Evolutionary conservation across 2,797 vertebrate genomes (phyloP).

Genomic region (Crocodylus rhombifer): DNA sequence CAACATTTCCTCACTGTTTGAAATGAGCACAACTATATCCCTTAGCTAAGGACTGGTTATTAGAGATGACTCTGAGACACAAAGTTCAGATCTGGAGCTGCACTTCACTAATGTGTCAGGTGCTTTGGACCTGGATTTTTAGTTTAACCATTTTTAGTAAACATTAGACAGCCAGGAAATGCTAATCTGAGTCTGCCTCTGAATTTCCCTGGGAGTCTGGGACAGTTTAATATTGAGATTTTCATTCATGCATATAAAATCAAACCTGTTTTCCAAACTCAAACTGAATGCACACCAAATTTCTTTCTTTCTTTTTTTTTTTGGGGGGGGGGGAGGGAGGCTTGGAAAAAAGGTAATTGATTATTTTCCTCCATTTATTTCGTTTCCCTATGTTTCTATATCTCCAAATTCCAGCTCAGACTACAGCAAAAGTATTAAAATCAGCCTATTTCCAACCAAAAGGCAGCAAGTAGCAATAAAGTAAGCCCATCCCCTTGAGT

Average conservation of each 20-base stretch:
- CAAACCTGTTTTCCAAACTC: not conserved
- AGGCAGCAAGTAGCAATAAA: rapidly evolving
- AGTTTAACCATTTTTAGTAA: not conserved
- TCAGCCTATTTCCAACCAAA: not conserved
- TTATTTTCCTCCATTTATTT: no score
- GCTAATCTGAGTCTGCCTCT: not conserved
- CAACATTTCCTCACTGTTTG: not conserved
- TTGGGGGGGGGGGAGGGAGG: no score
- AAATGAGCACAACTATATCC: not conserved
- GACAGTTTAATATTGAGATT: not conserved
- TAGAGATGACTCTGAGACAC: not conserved
- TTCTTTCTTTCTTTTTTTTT: no score
- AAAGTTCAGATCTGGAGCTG: not conserved
- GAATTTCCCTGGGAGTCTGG: not conserved
- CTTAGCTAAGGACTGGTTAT: constrained; percentile 8
- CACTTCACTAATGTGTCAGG: not conserved
- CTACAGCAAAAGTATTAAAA: no score
- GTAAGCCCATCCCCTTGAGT: not conserved
- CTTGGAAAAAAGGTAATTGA: no score
- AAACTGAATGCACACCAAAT: not conserved
- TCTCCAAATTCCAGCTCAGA: no score
- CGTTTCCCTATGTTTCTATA: no score
- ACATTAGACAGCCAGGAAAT: rapidly evolving
- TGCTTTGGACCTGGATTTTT: not conserved
- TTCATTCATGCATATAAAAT: not conserved